Evolutionary conservation across 2,888 invertebrate genomes (phyloP), one percentile per base, ranked within the genome.

Genomic region (Apomyelois bistriatella): DNA sequence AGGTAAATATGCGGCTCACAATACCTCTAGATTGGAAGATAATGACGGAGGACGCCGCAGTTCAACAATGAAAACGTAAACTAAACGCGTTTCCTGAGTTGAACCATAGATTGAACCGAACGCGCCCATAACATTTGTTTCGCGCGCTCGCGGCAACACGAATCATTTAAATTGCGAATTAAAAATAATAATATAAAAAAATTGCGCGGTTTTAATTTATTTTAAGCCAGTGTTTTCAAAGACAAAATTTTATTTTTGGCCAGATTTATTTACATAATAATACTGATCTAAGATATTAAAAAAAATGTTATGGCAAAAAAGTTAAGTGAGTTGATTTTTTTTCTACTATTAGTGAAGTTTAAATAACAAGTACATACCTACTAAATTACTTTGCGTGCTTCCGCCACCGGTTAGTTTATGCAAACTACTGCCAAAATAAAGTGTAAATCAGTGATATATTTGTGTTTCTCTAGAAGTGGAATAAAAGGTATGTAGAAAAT

Each of bases 21-120:
- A 46, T 46, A 30, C 43, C 43, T 43, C 30, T 43, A 32, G 46
- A 46, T 43, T 43, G 43, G 41, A 32, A 46, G 15, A 15, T 46
- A 46, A 46, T 46, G 46, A 16, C 15, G 32, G 46, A 46, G 35
- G 40, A 40, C 40, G 16, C 12, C 30, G 43, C 10, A 41, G 30
- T 46, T 46, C 12, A 46, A 46, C 46, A 46, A 46, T 46, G 46
- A 15, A 40, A 40, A 32, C 41, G 41, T 46, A 46, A 35, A 50
- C 50, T 51, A 54, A 54, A 56, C 41, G 17, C 50, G 50, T 37
- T 52, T 57, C 57, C 54, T 46, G 46, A 46, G 46, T 54, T 53
- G 38, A 48, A 46, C 38, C 38, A 41, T 37, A 46, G 50, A 43
- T 48, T 47, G 48, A 42, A 37, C 54, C 28, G 15, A 48, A 43